Evolutionary conservation across 2,113 vertebrate species (phyloP).

Genomic region (Dromas ardeola): DNA sequence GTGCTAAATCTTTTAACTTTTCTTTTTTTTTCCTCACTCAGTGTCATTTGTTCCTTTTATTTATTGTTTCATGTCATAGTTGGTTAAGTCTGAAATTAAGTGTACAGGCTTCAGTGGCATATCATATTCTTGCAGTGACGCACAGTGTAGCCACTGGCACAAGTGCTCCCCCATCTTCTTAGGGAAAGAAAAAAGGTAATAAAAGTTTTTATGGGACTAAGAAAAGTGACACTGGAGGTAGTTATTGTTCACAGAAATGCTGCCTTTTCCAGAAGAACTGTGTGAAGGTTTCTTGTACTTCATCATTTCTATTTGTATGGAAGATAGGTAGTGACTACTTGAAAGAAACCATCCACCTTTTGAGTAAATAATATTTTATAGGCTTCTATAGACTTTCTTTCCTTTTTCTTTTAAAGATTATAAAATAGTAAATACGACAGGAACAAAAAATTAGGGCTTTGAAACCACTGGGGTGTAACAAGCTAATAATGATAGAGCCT

Average conservation of each 20-base stretch:
- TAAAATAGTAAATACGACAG: neutral
- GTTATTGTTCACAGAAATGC: neutral
- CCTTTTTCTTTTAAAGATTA: neutral
- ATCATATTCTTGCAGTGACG: too few relatives aligned
- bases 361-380: constrained; percentile 43
- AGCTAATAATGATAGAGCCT: neutral
- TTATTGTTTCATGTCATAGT: neutral
- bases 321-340: neutral
- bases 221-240: neutral
- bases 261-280: neutral
- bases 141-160: neutral
- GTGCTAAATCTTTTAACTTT: neutral
- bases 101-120: neutral
- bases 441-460: neutral
- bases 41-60: neutral
- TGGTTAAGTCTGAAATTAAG: neutral
- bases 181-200: neutral
- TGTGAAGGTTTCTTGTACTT: neutral
- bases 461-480: neutral
- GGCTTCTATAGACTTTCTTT: neutral
- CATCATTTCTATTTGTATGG: neutral
- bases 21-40: neutral
- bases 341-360: neutral
- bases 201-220: neutral
- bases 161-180: accelerated